Conservation (phyloP, 2,113 vertebrate genomes). For the Cochlearius cochlearius region DNA sequence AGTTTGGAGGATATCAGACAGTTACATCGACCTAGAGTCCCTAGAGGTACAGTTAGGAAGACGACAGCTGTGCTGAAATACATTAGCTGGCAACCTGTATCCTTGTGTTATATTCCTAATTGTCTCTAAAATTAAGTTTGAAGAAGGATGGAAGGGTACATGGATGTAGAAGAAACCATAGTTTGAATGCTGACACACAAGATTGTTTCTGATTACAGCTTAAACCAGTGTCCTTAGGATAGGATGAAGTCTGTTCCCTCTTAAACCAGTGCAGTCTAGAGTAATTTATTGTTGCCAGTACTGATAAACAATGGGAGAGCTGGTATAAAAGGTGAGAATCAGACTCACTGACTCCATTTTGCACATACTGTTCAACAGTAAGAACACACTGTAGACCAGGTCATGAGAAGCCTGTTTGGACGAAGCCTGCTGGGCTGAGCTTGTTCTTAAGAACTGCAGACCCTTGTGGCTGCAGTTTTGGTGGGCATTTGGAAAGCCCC, state of each 20-base stretch:
- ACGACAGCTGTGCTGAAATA: background rate
- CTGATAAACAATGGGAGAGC: background rate
- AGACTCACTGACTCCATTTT: background rate
- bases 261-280: background rate
- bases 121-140: conserved; percentile 3
- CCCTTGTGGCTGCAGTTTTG: background rate
- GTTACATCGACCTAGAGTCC: background rate
- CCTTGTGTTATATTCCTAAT: background rate
- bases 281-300: background rate
- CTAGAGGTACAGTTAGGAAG: background rate
- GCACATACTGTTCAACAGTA: background rate
- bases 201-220: background rate
- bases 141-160: background rate
- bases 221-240: background rate
- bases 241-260: background rate
- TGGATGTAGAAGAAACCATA: background rate
- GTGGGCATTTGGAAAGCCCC: background rate
- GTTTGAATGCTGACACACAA: background rate
- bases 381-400: background rate
- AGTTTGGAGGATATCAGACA: background rate
- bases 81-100: background rate
- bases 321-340: background rate
- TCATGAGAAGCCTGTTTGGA: background rate
- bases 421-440: background rate
- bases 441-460: background rate